A percentile compares a stretch with the other conserved stretches of the same genome.
phyloP scores from a whole-genome alignment of 2,113 vertebrate species.

The Gymnobelideus leadbeateri region DNA sequence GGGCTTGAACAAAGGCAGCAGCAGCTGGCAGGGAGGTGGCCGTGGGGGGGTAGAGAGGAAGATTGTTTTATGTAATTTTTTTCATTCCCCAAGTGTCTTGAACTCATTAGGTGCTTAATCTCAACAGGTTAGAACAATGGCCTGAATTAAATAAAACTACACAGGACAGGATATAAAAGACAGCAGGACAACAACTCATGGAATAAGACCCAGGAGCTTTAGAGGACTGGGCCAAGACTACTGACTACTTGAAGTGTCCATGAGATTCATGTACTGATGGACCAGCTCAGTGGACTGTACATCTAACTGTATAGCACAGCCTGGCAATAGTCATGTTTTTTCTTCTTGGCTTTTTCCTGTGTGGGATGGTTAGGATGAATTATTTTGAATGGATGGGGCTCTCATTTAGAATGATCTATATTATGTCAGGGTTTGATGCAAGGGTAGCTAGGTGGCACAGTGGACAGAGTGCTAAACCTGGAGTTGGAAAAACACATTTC shows the following conservation, averaged over 20 bases:
- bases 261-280: not conserved
- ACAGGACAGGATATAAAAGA: not conserved
- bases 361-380: not conserved
- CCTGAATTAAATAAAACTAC: not conserved
- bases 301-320: not conserved
- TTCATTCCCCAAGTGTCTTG: not conserved
- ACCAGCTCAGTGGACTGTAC: not conserved
- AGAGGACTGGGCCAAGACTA: not conserved
- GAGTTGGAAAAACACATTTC: no score
- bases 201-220: not conserved
- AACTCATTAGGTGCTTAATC: not conserved
- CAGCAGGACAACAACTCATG: not conserved
- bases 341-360: not conserved
- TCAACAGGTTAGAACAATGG: not conserved
- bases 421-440: not conserved
- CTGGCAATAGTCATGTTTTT: not conserved
- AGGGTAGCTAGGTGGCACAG: not conserved
- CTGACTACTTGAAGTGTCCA: not conserved
- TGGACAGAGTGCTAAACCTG: not conserved
- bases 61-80: not conserved
- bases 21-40: no score
- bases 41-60: no score
- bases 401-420: not conserved
- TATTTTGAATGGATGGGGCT: not conserved
- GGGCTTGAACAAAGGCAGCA: not conserved